Percentiles rank a stretch among this genome's conserved stretches.
These are phyloP conservation scores for Cyrtorhinus lividipennis DNA, from an alignment of 1,140 invertebrate genomes.

Conservation along the genomic window DNA sequence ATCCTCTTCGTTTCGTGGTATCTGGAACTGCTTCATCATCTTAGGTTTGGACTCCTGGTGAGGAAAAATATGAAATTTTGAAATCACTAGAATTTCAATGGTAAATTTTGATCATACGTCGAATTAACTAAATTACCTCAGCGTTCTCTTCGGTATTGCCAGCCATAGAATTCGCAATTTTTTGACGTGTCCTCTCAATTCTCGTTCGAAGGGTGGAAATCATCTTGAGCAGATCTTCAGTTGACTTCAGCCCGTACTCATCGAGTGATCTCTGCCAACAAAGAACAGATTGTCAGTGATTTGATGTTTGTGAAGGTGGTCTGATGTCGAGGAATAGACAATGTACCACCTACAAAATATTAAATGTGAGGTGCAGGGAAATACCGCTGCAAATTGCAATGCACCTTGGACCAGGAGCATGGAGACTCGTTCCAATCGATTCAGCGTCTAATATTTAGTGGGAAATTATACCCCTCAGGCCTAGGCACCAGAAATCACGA, in stretches of 20 bases:
- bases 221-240: slow-evolving; percentile 51
- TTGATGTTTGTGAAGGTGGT: too few relatives aligned
- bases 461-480: too few relatives aligned
- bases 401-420: too few relatives aligned
- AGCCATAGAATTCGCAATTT: slow-evolving; percentile 45
- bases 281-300: slow-evolving; percentile 11
- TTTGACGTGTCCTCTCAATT: slow-evolving; percentile 64
- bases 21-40: slow-evolving; percentile 33
- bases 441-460: too few relatives aligned
- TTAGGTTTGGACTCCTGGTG: slow-evolving; percentile 34
- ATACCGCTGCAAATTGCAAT: too few relatives aligned
- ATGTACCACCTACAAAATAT: background rate
- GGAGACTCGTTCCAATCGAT: too few relatives aligned
- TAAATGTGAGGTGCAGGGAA: too few relatives aligned
- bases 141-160: slow-evolving; percentile 46
- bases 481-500: too few relatives aligned
- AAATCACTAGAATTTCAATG: slow-evolving; percentile 14
- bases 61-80: slow-evolving; percentile 17
- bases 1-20: slow-evolving; percentile 44
- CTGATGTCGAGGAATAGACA: too few relatives aligned
- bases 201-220: slow-evolving; percentile 55
- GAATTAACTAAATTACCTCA: slow-evolving; percentile 33
- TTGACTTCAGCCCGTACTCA: slow-evolving; percentile 40
- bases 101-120: background rate
- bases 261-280: slow-evolving; percentile 37